Base-by-base conservation (phyloP, 2,113 vertebrate genomes). In the Dicentrarchus labrax region DNA sequence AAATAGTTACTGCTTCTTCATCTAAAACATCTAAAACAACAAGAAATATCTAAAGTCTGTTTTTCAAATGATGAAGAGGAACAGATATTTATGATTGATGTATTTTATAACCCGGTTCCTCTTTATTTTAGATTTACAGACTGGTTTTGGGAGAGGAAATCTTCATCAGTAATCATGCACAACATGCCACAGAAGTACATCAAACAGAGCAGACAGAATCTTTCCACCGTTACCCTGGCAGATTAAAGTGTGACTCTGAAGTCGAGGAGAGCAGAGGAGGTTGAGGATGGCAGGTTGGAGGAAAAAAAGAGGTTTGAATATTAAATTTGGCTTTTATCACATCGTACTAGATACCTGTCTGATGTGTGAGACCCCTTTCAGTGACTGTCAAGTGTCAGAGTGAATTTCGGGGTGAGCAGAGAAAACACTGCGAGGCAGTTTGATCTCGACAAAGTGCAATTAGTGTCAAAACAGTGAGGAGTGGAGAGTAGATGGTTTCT, bases 371-470 rank as follows among this genome's bases (percentile, higher is more conserved):
- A 80, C 71, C n/a, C 47, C 78, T 86, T 66, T 87, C 79, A 83
- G 71, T 79, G 87, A 82, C 86, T 87, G 90, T 87, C 82, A 82
- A 90, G 83, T 84, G 89, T 88, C 86, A 81, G 65, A 66, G 80
- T 8, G 81, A 56, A 85, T 89, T 84, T 88, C 30, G 16, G 60
- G 84, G 45, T 11, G 66, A 73, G 62, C 38, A 13, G 77, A 69
- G 70, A 41, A 76, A 89, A 91, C 68, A 47, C 75, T 4, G 81
- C 0, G 39, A 70, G 86, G 72, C 88, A 51, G 84, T 74, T 84
- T 89, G 88, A 93, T 86, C 87, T 80, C 21, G 15, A 85, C 83
- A 84, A 85, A 88, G 81, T 88, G 82, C 90, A 92, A 89, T 92
- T 88, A 93, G 89, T 91, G 88, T 93, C 89, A 89, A 78, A 88